Base-by-base conservation (phyloP, 2,113 vertebrate species). In the Bufo gargarizans region DNA sequence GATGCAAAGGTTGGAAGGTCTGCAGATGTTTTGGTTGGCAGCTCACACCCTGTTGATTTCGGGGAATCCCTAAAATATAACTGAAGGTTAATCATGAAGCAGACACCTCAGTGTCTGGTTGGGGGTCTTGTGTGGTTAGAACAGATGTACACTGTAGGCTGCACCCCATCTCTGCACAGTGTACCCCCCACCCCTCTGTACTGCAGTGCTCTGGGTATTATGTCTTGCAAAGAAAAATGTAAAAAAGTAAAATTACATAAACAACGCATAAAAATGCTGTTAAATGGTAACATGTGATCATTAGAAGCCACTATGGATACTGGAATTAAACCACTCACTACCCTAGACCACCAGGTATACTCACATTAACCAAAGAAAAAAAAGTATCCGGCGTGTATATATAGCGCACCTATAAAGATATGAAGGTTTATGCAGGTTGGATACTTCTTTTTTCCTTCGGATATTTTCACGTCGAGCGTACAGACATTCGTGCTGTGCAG, bases 41-140 rank as follows among this genome's bases (percentile, higher is more conserved):
- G 61, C 63, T 83, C 55, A 83, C 82, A 84, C 47, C 65, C 67
- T 58, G 22, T 9, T 84, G 65, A 84, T 72, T 72, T 72, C 67
- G 82, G 82, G 82, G 67, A 84, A 84, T 84, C 82, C 82, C 82
- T 56, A 6, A 84, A 55, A 71, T 72, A 22, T 45, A 72, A 84
- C 14, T 67, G 45, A 83, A 65, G 45, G 80, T 65, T 47, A 56
- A 45, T 61, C 56, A 65, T 10, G 6, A 47, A 82, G 80, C 4
- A 72, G 67, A 67, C 81, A 58, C 82, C 82, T 72, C 82, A 72
- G n/a, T 58, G n/a, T 58, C n/a, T 5, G 50, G 20, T 8, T 82
- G 77, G 22, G 19, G 76, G 58, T 61, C 33, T 45, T 13, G 12
- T 56, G 50, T 82, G 79, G 81, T 69, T 67, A 50, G 20, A 65